Percentiles rank a stretch among this genome's conserved stretches.
Conservation (phyloP, 2,113 vertebrate species). For the Stigmatopora nigra region DNA sequence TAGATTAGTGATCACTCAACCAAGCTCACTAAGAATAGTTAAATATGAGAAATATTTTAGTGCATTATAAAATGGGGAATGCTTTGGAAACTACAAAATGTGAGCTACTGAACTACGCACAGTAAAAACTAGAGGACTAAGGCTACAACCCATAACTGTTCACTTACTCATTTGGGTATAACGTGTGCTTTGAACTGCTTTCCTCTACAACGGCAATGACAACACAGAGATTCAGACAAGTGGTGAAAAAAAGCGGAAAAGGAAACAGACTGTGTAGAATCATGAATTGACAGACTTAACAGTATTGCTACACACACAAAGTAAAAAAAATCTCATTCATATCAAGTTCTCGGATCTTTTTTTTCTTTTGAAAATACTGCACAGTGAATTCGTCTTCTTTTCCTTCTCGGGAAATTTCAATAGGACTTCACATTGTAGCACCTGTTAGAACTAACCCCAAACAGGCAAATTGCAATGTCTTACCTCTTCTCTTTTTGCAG, state of each 20-base stretch:
- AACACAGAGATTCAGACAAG: conserved; percentile 48
- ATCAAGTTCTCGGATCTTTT: too few relatives aligned
- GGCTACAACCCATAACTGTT: conserved; percentile 30
- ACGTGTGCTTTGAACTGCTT: conserved; percentile 73
- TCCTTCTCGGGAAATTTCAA: neutral
- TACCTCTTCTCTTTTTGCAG: conserved; percentile 89
- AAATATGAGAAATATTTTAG: neutral
- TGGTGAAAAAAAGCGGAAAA: conserved; percentile 26
- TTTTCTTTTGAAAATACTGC: too few relatives aligned
- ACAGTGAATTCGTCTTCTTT: too few relatives aligned
- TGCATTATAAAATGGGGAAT: neutral
- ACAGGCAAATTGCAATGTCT: conserved; percentile 12
- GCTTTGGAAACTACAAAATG: neutral
- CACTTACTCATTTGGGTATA: conserved; percentile 84
- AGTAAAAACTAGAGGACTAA: conserved; percentile 24
- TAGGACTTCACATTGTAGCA: neutral
- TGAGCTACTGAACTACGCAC: conserved; percentile 21
- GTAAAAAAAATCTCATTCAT: neutral
- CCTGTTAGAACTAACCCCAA: neutral
- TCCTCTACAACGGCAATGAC: conserved; percentile 78
- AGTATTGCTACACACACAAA: neutral
- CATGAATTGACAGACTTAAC: conserved; percentile 19
- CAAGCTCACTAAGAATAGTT: neutral
- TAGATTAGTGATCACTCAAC: neutral
- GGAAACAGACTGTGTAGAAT: conserved; percentile 33